These are phyloP conservation scores for Sorex maritimensis DNA, from an alignment of 2,797 vertebrate genomes.

Conservation along the genomic window DNA sequence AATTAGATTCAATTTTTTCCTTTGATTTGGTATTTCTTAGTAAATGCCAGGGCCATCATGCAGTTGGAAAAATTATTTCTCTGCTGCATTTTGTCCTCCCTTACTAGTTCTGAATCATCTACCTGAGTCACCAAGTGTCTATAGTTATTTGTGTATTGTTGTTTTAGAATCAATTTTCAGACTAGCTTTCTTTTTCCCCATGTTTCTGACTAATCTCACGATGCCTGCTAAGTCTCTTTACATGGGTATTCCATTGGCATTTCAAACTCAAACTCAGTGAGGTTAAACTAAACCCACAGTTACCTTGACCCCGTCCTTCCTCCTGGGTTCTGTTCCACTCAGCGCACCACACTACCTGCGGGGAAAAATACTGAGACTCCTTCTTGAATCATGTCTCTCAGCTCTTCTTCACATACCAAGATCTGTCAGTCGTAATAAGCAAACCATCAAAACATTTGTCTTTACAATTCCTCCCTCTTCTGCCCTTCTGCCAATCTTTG, in stretches of 20 bases:
- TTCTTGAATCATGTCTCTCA: not conserved
- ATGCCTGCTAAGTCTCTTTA: not conserved
- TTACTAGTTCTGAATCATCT: not conserved
- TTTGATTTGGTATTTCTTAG: constrained; percentile 49
- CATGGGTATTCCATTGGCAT: constrained; percentile 14
- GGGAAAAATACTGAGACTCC: not conserved
- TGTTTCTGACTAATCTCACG: constrained; percentile 4
- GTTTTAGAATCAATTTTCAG: not conserved
- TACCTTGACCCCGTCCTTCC: not conserved
- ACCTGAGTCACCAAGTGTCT: not conserved
- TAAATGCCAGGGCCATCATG: not conserved
- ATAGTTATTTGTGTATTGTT: not conserved
- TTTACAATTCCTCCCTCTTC: not conserved
- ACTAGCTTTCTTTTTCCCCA: constrained; percentile 42
- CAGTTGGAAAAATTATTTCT: constrained; percentile 25
- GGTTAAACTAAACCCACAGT: not conserved
- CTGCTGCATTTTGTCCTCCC: not conserved
- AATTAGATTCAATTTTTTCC: constrained; percentile 47
- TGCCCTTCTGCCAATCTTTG: not conserved
- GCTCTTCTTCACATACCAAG: not conserved
- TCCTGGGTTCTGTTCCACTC: not conserved
- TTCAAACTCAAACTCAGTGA: not conserved
- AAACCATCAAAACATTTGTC: constrained; percentile 12
- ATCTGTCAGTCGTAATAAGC: not conserved
- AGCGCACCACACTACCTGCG: not conserved